phyloP scores from a whole-genome alignment of 92 coral and sea anemone species.

The Hydrozoanthus gracilis region DNA sequence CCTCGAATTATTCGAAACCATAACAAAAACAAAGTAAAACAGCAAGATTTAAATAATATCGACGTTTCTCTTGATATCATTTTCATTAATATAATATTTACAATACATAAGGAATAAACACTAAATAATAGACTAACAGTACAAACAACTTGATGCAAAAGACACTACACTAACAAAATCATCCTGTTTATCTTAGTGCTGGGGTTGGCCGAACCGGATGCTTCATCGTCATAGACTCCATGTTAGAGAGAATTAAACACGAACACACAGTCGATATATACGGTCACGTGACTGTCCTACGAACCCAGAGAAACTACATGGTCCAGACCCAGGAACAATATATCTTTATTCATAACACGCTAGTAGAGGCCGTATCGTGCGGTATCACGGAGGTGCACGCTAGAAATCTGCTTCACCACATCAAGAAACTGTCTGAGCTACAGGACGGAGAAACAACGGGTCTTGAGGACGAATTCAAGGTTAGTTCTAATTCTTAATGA shows the following conservation, averaged over 20 bases:
- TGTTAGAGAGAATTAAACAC: constrained; percentile 94
- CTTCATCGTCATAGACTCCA: constrained; percentile 96
- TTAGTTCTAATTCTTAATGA: not conserved
- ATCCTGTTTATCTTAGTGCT: constrained; percentile 62
- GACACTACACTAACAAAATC: not conserved
- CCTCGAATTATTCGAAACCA: too few species aligned
- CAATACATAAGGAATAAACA: too few species aligned
- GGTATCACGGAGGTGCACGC: constrained; percentile 98
- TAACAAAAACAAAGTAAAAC: too few species aligned
- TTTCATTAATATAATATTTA: too few species aligned
- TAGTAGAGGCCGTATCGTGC: constrained; percentile 92
- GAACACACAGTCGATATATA: constrained; percentile 96
- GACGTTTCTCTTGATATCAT: too few species aligned
- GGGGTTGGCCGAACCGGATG: constrained; percentile 98
- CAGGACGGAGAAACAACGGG: constrained; percentile 83
- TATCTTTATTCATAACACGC: constrained; percentile 87
- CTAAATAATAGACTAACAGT: not conserved
- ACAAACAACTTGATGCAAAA: not conserved
- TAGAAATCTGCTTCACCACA: constrained; percentile 84
- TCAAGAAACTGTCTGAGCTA: constrained; percentile 85
- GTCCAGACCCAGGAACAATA: constrained; percentile 98
- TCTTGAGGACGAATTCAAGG: constrained; percentile 91
- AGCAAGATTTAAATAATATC: too few species aligned
- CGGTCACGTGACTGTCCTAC: constrained; percentile 96
- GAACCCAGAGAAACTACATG: constrained; percentile 96